These are phyloP conservation scores for Microchirus variegatus DNA, from an alignment of 2,797 vertebrate genomes.

Conservation along the genomic window DNA sequence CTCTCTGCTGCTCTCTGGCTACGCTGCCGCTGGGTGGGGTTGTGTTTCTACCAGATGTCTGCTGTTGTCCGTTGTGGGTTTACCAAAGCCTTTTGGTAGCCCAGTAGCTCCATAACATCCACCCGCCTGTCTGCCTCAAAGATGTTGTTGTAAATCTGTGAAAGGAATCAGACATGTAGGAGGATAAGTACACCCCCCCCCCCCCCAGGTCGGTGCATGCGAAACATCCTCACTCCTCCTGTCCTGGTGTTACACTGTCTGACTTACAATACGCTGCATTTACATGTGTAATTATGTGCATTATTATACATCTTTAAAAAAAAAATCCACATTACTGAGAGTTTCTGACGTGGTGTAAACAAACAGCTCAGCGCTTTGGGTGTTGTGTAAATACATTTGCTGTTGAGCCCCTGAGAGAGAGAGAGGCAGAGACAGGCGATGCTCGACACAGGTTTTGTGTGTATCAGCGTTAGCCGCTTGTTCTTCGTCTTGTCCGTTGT, in stretches of 20 bases:
- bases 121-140: slow-evolving; percentile 48
- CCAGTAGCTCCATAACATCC: slow-evolving; percentile 69
- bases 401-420: slow-evolving; percentile 33
- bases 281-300: slow-evolving; percentile 36
- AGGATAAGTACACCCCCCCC: slow-evolving; percentile 26
- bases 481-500: slow-evolving; percentile 47
- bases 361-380: slow-evolving; percentile 29
- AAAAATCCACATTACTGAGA: slow-evolving; percentile 28
- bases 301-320: slow-evolving; percentile 30
- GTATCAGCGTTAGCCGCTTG: slow-evolving; percentile 20
- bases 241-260: slow-evolving; percentile 17
- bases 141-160: slow-evolving; percentile 50
- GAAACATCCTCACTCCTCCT: slow-evolving; percentile 10
- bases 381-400: slow-evolving; percentile 55
- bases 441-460: slow-evolving; percentile 23
- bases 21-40: slow-evolving; percentile 69
- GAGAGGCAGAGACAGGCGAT: slow-evolving; percentile 10
- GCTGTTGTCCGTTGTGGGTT: slow-evolving; percentile 70
- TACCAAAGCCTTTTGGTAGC: slow-evolving; percentile 72
- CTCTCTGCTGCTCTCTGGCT: slow-evolving; percentile 36
- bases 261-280: slow-evolving; percentile 13
- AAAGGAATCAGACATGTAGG: slow-evolving; percentile 15
- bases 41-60: slow-evolving; percentile 73
- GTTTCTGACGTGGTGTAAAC: slow-evolving; percentile 36
- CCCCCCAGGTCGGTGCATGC: too few species aligned